Base-by-base conservation (phyloP, 2,888 invertebrate genomes). In the Scaptomyza parva region DNA sequence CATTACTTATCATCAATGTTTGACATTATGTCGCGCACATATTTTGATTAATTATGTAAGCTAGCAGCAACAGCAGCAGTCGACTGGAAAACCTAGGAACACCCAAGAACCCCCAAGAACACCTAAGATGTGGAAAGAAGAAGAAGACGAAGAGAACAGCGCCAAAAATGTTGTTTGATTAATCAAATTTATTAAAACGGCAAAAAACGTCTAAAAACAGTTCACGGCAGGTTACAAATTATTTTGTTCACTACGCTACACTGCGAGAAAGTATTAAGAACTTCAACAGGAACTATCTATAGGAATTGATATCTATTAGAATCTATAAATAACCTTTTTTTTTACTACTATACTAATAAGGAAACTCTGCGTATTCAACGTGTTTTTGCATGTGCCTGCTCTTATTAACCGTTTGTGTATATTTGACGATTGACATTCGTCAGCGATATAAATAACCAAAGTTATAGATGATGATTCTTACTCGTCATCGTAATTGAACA, bases 1-100 rank as follows among this genome's bases (percentile, higher is more conserved):
- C 18, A 12, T 33, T 2, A 37, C 20, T 18, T 30, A 41, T 37
- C 44, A 37, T 47, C 62, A 53, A 60, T 63, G 53, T 66, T 76
- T 72, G 72, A 63, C 73, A 53, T 24, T 65, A 59, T 47, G 66
- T 76, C 76, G 67, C 50, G 59, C 61, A 40, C 70, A 82, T 83
- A 85, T 84, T 86, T 81, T 84, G 72, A 78, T 77, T 86, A 86
- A 84, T 84, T 84, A 81, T 59, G 61, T 50, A 55, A 63, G 52
- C 18, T 55, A 59, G 52, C 30, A 44, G 17, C 62, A 18, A 12
- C 22, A 40, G n/a, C n/a, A n/a, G n/a, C n/a, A n/a, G n/a, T n/a
- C n/a, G n/a, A n/a, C n/a, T n/a, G n/a, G n/a, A n/a, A n/a, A n/a
- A n/a, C n/a, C n/a, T n/a, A 20, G 28, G 18, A 20, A 22, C 12